Evolutionary conservation across 2,888 invertebrate species (phyloP).

Genomic region (Rhodophaea formosa): DNA sequence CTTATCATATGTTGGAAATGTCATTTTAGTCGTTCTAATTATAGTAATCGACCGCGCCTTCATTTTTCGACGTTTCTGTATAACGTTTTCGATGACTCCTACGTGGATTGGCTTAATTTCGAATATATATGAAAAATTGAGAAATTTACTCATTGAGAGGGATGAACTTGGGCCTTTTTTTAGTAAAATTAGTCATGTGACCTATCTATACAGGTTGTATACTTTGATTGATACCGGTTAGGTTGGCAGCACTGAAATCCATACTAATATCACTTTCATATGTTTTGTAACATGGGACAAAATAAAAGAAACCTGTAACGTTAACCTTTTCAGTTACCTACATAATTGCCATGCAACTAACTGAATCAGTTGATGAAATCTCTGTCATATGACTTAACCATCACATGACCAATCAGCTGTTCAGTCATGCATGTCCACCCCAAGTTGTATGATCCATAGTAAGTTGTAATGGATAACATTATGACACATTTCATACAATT

Average conservation of each 20-base stretch:
- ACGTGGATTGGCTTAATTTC: not conserved
- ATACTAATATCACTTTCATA: too few relatives aligned
- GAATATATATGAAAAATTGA: not conserved
- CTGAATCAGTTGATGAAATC: constrained; percentile 17
- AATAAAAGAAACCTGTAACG: too few relatives aligned
- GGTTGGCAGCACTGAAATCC: constrained; percentile 47
- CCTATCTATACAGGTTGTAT: constrained; percentile 22
- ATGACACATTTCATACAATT: too few relatives aligned
- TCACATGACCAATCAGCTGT: constrained; percentile 64
- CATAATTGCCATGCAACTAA: too few relatives aligned
- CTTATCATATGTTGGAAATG: constrained; percentile 35
- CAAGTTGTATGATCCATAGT: constrained; percentile 3
- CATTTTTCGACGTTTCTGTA: constrained; percentile 48
- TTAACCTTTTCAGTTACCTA: too few relatives aligned
- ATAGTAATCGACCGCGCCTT: constrained; percentile 73
- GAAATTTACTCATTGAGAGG: not conserved
- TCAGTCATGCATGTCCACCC: constrained; percentile 27
- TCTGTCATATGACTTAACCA: constrained; percentile 10
- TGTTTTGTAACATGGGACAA: too few relatives aligned
- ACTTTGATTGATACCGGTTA: constrained; percentile 25
- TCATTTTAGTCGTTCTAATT: constrained; percentile 78
- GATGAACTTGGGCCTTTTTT: not conserved
- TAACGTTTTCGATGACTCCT: constrained; percentile 33
- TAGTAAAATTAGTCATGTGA: constrained; percentile 55
- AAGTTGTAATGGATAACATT: too few relatives aligned